These are phyloP conservation scores for Callinectes sapidus DNA, from an alignment of 2,888 invertebrate genomes.

Conservation along the genomic window DNA sequence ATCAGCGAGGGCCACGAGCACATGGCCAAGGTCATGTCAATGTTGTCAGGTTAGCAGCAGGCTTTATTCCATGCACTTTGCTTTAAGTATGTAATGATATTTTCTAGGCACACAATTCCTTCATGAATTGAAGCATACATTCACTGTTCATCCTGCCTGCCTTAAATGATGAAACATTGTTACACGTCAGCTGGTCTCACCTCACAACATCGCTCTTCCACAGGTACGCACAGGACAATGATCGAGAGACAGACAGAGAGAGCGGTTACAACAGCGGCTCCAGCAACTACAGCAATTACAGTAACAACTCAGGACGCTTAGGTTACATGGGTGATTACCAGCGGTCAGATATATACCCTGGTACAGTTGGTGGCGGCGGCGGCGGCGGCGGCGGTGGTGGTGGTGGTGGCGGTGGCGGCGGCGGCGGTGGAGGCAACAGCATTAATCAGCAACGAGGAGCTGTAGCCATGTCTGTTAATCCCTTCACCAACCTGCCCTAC, in stretches of 20 bases:
- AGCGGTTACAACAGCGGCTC: constrained; percentile 34
- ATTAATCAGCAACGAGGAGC: constrained; percentile 44
- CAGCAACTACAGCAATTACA: constrained; percentile 12
- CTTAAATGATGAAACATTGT: background rate
- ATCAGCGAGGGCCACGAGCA: background rate
- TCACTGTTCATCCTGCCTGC: background rate
- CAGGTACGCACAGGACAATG: constrained; percentile 74
- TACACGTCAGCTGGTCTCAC: background rate
- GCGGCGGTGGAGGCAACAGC: background rate
- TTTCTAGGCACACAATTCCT: background rate
- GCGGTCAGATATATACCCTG: background rate
- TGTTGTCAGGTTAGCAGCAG: background rate
- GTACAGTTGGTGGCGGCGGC: background rate
- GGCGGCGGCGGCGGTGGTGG: background rate
- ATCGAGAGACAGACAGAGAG: constrained; percentile 72
- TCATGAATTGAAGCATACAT: constrained; percentile 3
- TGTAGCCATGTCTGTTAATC: constrained; percentile 79
- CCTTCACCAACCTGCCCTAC: constrained; percentile 88
- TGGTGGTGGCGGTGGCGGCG: background rate
- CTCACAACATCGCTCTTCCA: background rate
- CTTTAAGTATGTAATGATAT: background rate
- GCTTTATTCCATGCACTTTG: background rate
- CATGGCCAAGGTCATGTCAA: background rate
- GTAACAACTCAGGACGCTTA: background rate
- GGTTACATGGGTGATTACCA: background rate